Base-by-base conservation (phyloP, 1,140 invertebrate genomes). In the Hypothenemus hampei region DNA sequence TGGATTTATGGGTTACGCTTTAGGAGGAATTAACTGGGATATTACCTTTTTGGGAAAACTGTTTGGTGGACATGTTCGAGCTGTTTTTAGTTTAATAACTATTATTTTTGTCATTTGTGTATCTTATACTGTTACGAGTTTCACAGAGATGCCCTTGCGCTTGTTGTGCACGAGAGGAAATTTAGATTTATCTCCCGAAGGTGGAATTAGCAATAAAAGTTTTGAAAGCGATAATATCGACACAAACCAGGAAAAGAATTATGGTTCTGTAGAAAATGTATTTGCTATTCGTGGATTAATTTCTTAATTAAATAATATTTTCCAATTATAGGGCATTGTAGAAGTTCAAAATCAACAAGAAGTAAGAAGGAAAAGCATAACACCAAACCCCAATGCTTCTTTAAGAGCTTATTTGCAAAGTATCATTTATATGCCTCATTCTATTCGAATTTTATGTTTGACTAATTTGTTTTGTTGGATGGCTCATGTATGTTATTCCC, bases 391-490 rank as follows among this genome's bases (percentile, higher is more conserved):
- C 3, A 72, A 75, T 46, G 72, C 74, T 10, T 81, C 84, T 0
- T 63, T 91, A 1, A 64, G 63, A 20, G 82, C 93, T 61, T 97
- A 97, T 70, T 75, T 98, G 7, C 75, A 81, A 44, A 95, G 93
- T 3, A 96, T 97, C 21, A 65, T 97, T 0, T 78, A 84, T 47
- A 95, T 97, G 90, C 93, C 94, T 0, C 74, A 77, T 51, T 93
- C 89, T 2, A 74, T 98, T 49, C 78, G 85, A 26, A 82, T 93
- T 61, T 79, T 98, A 1, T 97, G 94, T 65, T 57, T 96, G 3
- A 97, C 93, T 0, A 97, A 97, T 75, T 77, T 97, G 0, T 97
- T 97, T 71, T 96, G 91, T 67, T 97, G 94, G 95, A 97, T 95
- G 91, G 91, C 93, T 0, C 87, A 97, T 49, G 91, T 97, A 1